Base-by-base conservation (phyloP, 2,113 vertebrate species). In the Onychostoma macrolepis region DNA sequence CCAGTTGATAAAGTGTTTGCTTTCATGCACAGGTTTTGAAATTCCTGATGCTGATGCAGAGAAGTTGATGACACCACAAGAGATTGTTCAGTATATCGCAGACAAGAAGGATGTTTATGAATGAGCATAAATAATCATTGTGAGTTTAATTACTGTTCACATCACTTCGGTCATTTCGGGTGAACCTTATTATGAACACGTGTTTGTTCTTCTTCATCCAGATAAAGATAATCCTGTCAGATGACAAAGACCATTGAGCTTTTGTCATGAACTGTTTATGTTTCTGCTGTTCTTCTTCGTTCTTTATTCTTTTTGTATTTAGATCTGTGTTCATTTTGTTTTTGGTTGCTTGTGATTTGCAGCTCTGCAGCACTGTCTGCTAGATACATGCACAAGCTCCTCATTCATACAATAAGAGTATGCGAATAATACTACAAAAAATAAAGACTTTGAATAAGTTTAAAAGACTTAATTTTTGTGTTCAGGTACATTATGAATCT, bases 81-180 rank as follows among this genome's bases (percentile, higher is more conserved):
- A 99, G 92, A 98, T 99, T 72, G 96, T 99, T 91, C 96, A 99
- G 91, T 99, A 98, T 94, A 97, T 99, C 78, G 97, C 98, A 93
- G 96, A 99, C 92, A 98, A 97, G 93, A 97, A 98, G 88, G 98
- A 99, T 72, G 92, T 99, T 38, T 98, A 98, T 91, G 96, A 99
- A 90, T 99, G 93, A 96, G 6, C 26, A 9, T 65, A 28, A 21
- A 53, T 13, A 4, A 50, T 58, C 65, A 26, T 63, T 79, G 86
- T 87, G 43, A 85, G 83, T 89, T 26, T 41, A 26, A 36, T 41
- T 6, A 53, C 26, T 19, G 6, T 84, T 58, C 30, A 41, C 28
- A 78, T 48, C 9, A 61, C 12, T 76, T 76, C 10, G 12, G 36
- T 76, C 6, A 17, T 41, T 48, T 48, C 74, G 1, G 24, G 6